These are phyloP conservation scores for Gryon sp. DNA, from an alignment of 1,140 invertebrate species.

Conservation along the genomic window DNA sequence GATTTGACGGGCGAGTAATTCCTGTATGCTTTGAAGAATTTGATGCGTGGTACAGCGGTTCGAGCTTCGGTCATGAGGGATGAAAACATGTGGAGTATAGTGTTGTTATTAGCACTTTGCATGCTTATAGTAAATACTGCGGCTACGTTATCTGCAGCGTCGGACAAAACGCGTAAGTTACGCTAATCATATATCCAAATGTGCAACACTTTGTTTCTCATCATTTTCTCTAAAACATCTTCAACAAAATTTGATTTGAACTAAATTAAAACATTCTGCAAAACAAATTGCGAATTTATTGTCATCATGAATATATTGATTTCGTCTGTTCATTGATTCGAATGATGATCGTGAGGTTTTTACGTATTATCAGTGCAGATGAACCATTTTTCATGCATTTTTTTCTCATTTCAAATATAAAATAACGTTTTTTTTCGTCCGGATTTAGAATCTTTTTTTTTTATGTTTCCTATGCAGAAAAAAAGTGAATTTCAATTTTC, in stretches of 20 bases:
- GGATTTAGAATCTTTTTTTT: no score
- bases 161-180: constrained; percentile 55
- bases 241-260: background rate
- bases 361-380: no score
- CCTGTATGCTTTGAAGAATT: constrained; percentile 44
- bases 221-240: background rate
- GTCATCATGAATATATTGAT: no score
- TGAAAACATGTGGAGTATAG: constrained; percentile 75
- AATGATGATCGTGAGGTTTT: no score
- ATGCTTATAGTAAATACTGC: constrained; percentile 65
- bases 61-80: constrained; percentile 37
- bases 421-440: no score
- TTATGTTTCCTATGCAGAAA: no score
- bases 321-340: no score
- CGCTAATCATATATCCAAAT: background rate
- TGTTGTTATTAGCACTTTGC: constrained; percentile 71
- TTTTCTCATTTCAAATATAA: no score
- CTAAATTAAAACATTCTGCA: background rate
- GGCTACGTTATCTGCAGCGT: constrained; percentile 55
- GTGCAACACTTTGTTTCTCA: background rate
- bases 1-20: constrained; percentile 51
- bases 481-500: no score
- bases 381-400: no score
- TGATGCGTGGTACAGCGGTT: constrained; percentile 35
- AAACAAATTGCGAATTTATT: background rate